A percentile compares a stretch with the other conserved stretches of the same genome.
Evolutionary conservation across 2,888 invertebrate species (phyloP).

Genomic region (Horisme vitalbata): DNA sequence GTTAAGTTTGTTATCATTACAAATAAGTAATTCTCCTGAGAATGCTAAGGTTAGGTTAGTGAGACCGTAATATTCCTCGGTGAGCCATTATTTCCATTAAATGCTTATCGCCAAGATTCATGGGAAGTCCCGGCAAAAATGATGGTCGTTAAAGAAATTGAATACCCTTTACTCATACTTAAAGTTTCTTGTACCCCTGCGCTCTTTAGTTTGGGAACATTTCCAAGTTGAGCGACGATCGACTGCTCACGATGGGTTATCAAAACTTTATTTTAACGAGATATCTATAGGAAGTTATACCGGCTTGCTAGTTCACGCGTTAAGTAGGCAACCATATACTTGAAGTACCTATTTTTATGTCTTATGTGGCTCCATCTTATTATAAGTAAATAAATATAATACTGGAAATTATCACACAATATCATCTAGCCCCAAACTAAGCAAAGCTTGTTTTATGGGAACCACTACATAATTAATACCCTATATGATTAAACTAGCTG

Average conservation of each 20-base stretch:
- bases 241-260: conserved; percentile 19
- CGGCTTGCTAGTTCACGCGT: no score
- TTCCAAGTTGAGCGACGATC: conserved; percentile 19
- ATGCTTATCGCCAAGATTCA: conserved; percentile 74
- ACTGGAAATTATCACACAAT: no score
- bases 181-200: conserved; percentile 51
- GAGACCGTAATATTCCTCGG: conserved; percentile 60
- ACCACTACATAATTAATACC: no score
- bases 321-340: no score
- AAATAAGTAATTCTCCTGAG: conserved; percentile 44
- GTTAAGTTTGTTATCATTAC: no score
- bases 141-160: conserved; percentile 74
- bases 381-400: no score
- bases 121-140: conserved; percentile 64
- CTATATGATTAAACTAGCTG: no score
- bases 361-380: no score
- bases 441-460: no score
- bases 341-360: no score
- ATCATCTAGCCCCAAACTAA: no score
- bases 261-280: conserved; percentile 11
- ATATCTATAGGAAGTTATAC: neutral
- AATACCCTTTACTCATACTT: conserved; percentile 65
- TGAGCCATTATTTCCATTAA: conserved; percentile 71
- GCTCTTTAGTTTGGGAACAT: conserved; percentile 42
- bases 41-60: conserved; percentile 57